These are phyloP conservation scores for Harpegnathos saltator DNA, from an alignment of 1,140 invertebrate genomes.

Conservation along the genomic window DNA sequence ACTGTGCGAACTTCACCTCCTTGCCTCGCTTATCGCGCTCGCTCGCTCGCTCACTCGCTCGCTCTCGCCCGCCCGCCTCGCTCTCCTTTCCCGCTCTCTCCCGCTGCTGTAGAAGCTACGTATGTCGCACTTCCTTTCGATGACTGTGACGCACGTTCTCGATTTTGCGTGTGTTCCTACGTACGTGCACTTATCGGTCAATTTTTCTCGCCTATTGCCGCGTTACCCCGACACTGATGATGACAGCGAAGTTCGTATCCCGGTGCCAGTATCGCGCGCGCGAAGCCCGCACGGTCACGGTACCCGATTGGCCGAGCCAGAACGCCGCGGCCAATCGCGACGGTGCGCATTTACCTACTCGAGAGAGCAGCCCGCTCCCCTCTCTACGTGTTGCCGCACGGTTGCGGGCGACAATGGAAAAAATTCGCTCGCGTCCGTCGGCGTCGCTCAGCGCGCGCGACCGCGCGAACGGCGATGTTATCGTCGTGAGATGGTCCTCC, in stretches of 20 bases:
- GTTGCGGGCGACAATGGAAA: slow-evolving; percentile 10
- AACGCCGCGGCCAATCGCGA: slow-evolving; percentile 43
- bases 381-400: neutral
- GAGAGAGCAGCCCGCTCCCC: slow-evolving; percentile 14
- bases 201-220: slow-evolving; percentile 31
- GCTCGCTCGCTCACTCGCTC: slow-evolving; percentile 10
- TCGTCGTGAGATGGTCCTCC: neutral
- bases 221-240: slow-evolving; percentile 25
- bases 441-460: too few species aligned
- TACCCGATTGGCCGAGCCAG: slow-evolving; percentile 40
- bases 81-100: slow-evolving; percentile 13
- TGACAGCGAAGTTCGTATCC: neutral
- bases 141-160: too few species aligned
- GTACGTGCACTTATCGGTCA: neutral
- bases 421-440: slow-evolving; percentile 27
- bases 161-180: neutral
- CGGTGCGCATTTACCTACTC: slow-evolving; percentile 22
- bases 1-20: slow-evolving; percentile 20
- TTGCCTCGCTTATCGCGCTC: neutral
- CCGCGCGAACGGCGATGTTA: neutral
- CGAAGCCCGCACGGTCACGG: neutral
- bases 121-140: neutral
- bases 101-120: neutral
- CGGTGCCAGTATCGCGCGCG: slow-evolving; percentile 58
- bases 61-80: too few species aligned